Base-by-base conservation (phyloP, 2,113 vertebrate species). In the Eleginops maclovinus region DNA sequence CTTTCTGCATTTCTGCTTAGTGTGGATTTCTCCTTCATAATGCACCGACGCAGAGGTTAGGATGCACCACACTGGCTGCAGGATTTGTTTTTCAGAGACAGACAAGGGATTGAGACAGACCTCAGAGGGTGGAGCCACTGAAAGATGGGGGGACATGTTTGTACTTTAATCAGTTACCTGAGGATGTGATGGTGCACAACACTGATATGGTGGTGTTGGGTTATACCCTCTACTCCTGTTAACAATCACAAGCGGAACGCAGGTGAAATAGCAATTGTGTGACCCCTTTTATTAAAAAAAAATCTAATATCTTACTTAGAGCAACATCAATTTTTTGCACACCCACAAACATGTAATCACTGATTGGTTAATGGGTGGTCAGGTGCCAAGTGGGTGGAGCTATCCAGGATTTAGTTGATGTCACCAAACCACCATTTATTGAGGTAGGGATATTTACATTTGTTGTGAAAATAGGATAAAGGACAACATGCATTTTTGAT, bases 111-210 rank as follows among this genome's bases (percentile, higher is more conserved):
- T 28, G 59, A 75, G 69, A 75, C 15, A 41, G 63, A 62, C 13
- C 4, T 26, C 59, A 43, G 49, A 21, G 26, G n/a, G 40, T 8
- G 60, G 43, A 80, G 49, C 51, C 24, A 61, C 17, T 49, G 22
- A 47, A 75, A 24, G 44, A 72, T 76, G 69, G 19, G 49, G 55
- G 63, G 62, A 63, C 61, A 82, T 71, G 74, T 89, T 72, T 81
- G 78, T 79, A 63, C 69, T 80, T 55, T 50, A 65, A 71, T 53
- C 47, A 62, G 47, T 65, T 73, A 75, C 82, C 72, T 62, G 72
- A 82, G 67, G 81, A 76, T 21, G 24, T 65, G 49, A n/a, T 50
- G 47, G 53, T 60, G 46, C 40, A 73, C 74, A 83, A 71, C 64
- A 43, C 46, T 62, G 43, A 83, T 22, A 22, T 44, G 31, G 46